These are phyloP conservation scores for Coregonus ussuriensis DNA, from an alignment of 2,797 vertebrate species.

Conservation along the genomic window DNA sequence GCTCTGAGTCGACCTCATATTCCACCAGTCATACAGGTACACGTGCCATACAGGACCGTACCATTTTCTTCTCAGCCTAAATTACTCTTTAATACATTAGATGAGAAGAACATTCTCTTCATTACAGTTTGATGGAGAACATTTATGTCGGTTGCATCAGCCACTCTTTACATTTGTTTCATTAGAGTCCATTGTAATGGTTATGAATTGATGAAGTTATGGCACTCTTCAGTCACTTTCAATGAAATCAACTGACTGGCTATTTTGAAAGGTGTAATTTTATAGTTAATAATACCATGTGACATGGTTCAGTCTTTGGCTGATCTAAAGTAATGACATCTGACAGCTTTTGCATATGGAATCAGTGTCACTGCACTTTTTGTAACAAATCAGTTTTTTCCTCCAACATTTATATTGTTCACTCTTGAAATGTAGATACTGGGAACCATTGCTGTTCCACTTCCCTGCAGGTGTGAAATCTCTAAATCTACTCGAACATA, in stretches of 20 bases:
- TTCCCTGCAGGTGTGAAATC: neutral
- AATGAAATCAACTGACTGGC: neutral
- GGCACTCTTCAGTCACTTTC: neutral
- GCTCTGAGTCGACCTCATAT: no score
- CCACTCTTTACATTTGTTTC: neutral
- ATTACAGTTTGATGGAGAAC: no score
- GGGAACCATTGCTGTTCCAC: neutral
- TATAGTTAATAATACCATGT: neutral
- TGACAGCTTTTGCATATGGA: neutral
- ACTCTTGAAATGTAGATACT: neutral
- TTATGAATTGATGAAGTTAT: neutral
- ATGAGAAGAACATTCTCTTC: no score
- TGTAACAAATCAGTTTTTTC: neutral
- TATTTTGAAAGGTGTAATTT: neutral
- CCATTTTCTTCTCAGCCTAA: no score
- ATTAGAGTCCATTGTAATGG: neutral
- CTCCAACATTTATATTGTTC: neutral
- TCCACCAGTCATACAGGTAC: no score
- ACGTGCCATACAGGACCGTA: no score
- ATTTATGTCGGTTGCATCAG: no score
- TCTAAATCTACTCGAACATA: neutral
- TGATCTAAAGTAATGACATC: neutral
- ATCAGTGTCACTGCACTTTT: neutral
- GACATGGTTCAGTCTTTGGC: neutral
- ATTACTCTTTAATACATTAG: no score